A percentile compares a stretch with the other conserved stretches of the same genome.
Evolutionary conservation across 2,797 vertebrate genomes (phyloP).

Genomic region (Presbytis comata): DNA sequence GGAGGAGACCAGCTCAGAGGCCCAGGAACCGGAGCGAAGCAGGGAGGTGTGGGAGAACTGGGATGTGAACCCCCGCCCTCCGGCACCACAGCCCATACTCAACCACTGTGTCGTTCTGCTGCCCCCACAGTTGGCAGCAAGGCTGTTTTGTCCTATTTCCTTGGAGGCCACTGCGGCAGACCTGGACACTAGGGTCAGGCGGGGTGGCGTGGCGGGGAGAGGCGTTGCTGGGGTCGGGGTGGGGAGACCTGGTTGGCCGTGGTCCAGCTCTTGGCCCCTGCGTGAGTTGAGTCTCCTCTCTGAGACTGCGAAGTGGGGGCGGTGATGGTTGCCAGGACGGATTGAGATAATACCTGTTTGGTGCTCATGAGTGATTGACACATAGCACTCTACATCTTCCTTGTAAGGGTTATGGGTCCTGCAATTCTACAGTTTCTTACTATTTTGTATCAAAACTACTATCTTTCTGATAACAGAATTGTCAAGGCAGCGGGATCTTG

Average conservation of each 20-base stretch:
- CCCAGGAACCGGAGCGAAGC: no score
- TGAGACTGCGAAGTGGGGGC: not conserved
- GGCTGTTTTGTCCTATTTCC: not conserved
- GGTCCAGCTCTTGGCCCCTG: not conserved
- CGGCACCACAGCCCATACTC: fast-evolving
- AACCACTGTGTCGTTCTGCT: fast-evolving
- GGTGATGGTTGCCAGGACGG: not conserved
- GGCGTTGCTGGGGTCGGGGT: fast-evolving
- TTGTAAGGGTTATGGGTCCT: fast-evolving
- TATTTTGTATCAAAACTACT: not conserved
- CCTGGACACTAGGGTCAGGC: not conserved
- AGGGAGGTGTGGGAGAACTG: not conserved
- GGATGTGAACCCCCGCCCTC: fast-evolving
- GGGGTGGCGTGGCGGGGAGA: fast-evolving
- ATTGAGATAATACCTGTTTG: not conserved
- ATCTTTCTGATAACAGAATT: not conserved
- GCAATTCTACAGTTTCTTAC: not conserved
- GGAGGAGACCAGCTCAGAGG: fast-evolving
- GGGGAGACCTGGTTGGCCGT: not conserved
- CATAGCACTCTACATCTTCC: no score
- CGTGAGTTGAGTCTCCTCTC: not conserved
- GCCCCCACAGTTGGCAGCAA: fast-evolving
- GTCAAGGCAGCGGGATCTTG: not conserved
- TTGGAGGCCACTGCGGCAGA: not conserved
- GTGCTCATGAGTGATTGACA: not conserved